Base-by-base conservation (phyloP, 2,113 vertebrate species). In the Anoplopoma fimbria region DNA sequence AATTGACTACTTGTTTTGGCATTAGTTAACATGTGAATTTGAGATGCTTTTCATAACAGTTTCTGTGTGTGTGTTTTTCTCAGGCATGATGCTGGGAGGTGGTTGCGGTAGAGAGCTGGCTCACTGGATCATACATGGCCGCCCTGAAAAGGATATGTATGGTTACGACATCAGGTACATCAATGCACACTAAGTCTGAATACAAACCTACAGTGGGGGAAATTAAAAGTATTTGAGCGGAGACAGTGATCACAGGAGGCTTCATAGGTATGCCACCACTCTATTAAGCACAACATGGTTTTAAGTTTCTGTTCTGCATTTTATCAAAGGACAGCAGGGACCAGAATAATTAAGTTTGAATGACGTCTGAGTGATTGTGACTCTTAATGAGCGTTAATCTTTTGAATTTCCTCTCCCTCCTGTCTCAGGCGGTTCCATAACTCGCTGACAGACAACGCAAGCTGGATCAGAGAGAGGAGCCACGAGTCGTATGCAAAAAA, bases 31-130 rank as follows among this genome's bases (percentile, higher is more conserved):
- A 19, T 57, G 31, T 55, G 45, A 58, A 15, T 9, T 7, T 6
- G 27, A 6, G 10, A 76, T 70, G 19, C 29, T 67, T 17, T 47
- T 75, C 21, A 13, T 36, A 55, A 51, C 23, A 29, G 1, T 67
- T 21, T 33, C 19, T 74, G 13, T 73, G 25, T 81, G 36, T 80
- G 8, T 73, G 33, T 70, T 62, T 70, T 29, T 82, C 19, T 64
- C 92, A 99, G 98, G 98, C 33, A 99, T 99, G 98, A 99, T 99
- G 98, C 90, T 99, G 68, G 98, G 98, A 13, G 98, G 98, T 0
- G 98, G 98, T 83, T 99, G 98, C 0, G 98, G 98, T 21, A 95
- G 90, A 90, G 98, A 99, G 76, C 93, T 99, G 86, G 98, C 98
- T 53, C 97, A 97, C 89, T 99, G 98, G 98, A 93, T 99, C 61